These are phyloP conservation scores for Clinocottus analis DNA, from an alignment of 2,113 vertebrate genomes.

Conservation along the genomic window DNA sequence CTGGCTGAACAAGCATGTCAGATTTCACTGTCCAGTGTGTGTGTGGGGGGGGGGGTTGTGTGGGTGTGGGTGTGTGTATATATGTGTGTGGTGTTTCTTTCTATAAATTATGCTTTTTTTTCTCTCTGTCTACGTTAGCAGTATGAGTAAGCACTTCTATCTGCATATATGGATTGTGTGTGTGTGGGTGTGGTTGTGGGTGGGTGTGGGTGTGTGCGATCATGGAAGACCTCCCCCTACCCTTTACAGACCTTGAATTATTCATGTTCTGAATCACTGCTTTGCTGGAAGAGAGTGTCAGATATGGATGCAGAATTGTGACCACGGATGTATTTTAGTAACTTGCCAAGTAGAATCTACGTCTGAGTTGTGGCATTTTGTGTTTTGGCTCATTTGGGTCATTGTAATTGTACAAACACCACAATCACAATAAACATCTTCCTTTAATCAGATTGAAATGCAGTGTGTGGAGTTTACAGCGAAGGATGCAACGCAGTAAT, in stretches of 20 bases:
- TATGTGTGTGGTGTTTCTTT: conserved; percentile 1
- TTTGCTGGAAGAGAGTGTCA: conserved; percentile 43
- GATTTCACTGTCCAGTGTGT: conserved; percentile 20
- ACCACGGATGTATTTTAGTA: conserved; percentile 8
- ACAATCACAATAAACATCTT: not conserved
- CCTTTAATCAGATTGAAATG: not conserved
- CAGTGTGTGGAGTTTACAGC: too few relatives aligned
- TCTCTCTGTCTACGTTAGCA: not conserved
- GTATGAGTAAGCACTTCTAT: conserved; percentile 13
- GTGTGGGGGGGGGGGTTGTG: conserved; percentile 17
- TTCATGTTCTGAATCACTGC: conserved; percentile 67
- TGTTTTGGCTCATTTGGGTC: not conserved
- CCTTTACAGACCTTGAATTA: conserved; percentile 65
- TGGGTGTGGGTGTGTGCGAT: not conserved
- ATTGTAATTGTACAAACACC: not conserved
- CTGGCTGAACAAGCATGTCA: conserved; percentile 29
- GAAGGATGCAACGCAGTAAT: conserved; percentile 6
- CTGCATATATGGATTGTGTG: not conserved
- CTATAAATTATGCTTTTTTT: not conserved
- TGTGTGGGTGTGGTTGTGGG: not conserved
- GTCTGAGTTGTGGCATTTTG: not conserved
- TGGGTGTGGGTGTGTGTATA: conserved; percentile 17
- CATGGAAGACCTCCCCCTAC: conserved; percentile 28
- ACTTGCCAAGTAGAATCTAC: not conserved
- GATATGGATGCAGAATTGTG: conserved; percentile 16